phyloP scores from a whole-genome alignment of 2,797 vertebrate genomes.

The Periparus ater region DNA sequence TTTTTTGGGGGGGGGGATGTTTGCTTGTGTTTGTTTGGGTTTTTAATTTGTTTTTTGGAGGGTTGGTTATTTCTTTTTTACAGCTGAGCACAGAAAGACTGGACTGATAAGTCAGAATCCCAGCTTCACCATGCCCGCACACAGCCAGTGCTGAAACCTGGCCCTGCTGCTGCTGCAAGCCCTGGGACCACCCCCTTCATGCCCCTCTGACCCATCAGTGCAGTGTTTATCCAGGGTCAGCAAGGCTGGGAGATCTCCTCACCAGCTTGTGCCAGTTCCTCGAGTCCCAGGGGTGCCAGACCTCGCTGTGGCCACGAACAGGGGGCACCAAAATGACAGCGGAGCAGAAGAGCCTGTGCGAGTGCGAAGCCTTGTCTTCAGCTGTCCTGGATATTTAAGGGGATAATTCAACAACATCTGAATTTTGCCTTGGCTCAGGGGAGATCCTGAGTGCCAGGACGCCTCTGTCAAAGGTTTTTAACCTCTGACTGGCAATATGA shows the following conservation, averaged over 20 bases:
- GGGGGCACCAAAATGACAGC: accelerated
- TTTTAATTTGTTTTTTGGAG: too few species aligned
- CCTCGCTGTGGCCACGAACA: accelerated
- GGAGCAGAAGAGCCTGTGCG: neutral
- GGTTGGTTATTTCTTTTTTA: neutral
- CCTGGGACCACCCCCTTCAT: accelerated
- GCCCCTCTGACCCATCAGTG: neutral
- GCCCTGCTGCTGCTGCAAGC: neutral
- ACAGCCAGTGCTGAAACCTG: neutral
- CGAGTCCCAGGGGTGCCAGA: neutral
- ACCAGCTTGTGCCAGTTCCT: neutral
- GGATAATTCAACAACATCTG: neutral
- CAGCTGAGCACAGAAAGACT: neutral
- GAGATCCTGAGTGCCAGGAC: neutral
- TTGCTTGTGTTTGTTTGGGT: too few species aligned
- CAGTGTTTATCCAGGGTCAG: neutral
- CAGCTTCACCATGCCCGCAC: accelerated
- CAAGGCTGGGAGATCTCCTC: neutral
- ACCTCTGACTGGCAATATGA: accelerated
- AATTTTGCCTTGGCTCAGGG: neutral
- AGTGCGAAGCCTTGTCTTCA: neutral
- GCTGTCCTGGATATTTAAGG: neutral
- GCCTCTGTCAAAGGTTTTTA: neutral
- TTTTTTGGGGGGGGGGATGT: neutral
- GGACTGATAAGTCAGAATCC: neutral